phyloP scores from a whole-genome alignment of 2,797 vertebrate genomes.

The Benthosema pterotum region DNA sequence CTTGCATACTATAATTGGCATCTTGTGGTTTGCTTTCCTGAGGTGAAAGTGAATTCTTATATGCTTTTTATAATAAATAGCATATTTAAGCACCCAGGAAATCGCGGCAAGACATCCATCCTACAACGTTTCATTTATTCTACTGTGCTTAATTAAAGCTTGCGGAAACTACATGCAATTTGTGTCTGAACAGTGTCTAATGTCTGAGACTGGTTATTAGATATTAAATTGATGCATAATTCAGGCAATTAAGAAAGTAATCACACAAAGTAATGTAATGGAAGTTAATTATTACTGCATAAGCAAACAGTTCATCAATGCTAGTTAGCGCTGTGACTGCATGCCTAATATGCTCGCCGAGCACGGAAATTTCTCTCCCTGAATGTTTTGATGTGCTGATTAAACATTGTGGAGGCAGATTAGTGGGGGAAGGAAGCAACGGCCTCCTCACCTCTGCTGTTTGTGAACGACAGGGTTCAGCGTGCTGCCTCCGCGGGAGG shows the following conservation, averaged over 20 bases:
- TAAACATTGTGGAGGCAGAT: constrained; percentile 84
- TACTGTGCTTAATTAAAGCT: constrained; percentile 99
- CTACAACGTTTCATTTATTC: constrained; percentile 99
- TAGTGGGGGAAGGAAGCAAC: constrained; percentile 63
- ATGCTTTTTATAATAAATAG: constrained; percentile 99
- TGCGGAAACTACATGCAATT: constrained; percentile 96
- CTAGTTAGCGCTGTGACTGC: constrained; percentile 99
- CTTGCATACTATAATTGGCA: constrained; percentile 85
- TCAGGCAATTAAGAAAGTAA: constrained; percentile 99
- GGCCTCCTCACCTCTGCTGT: constrained; percentile 56
- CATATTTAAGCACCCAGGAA: constrained; percentile 99
- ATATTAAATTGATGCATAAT: constrained; percentile 99
- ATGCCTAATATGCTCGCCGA: constrained; percentile 97
- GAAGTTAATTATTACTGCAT: constrained; percentile 99
- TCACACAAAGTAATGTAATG: constrained; percentile 99
- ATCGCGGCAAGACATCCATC: constrained; percentile 98
- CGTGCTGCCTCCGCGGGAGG: constrained; percentile 24
- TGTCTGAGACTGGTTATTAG: constrained; percentile 99
- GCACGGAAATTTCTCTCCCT: constrained; percentile 91
- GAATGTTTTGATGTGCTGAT: constrained; percentile 87
- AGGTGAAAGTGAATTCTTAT: constrained; percentile 93
- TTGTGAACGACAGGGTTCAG: constrained; percentile 57
- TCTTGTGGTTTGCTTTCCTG: constrained; percentile 96
- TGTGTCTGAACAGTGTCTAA: constrained; percentile 99
- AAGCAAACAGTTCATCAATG: constrained; percentile 99